Evolutionary conservation across 1,140 invertebrate species (phyloP), one percentile per base, ranked within the genome.

Genomic region (Bombus consobrinus): DNA sequence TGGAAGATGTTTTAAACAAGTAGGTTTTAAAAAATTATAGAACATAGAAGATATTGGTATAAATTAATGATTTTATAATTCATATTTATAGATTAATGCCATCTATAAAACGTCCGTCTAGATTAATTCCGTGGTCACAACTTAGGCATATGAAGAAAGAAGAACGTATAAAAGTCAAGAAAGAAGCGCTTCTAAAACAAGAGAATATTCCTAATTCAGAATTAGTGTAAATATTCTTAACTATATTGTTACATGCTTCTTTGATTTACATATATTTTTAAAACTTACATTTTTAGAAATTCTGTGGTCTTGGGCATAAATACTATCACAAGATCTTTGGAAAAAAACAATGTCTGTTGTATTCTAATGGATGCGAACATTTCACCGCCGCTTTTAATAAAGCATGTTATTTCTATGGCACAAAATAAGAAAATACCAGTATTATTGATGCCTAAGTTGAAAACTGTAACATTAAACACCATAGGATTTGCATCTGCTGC

Each of bases 341-440:
- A 95, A 82, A 95, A 93, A 43, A 47, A 93, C 9, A 85, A 85
- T n/a, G 8, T 93, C 9, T 92, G 90, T 66, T 94, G 91, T 28
- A 81, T 95, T 37, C 80, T 95, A 85, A 76, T 95, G 47, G 94
- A 95, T 71, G 88, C 93, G 5, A 91, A 87, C 71, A 90, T 94
- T 1, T 93, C 95, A 41, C 92, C 93, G 9, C 83, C 84, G 10
- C 68, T 95, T 74, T 59, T 95, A 74, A 80, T 95, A 34, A 95
- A 93, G 81, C 95, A 95, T 79, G 86, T 95, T 73, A 78, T 95
- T 72, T 66, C 83, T 5, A 95, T 95, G 95, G 91, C 92, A 78
- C 83, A 91, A 13, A 91, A 92, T 76, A 94, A 94, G 73, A 88
- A 91, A 68, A 72, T 95, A 72, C 93, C 94, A 47, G 74, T 94